Evolutionary conservation across 2,888 invertebrate species (phyloP).

Genomic region (Morinoia aosen): DNA sequence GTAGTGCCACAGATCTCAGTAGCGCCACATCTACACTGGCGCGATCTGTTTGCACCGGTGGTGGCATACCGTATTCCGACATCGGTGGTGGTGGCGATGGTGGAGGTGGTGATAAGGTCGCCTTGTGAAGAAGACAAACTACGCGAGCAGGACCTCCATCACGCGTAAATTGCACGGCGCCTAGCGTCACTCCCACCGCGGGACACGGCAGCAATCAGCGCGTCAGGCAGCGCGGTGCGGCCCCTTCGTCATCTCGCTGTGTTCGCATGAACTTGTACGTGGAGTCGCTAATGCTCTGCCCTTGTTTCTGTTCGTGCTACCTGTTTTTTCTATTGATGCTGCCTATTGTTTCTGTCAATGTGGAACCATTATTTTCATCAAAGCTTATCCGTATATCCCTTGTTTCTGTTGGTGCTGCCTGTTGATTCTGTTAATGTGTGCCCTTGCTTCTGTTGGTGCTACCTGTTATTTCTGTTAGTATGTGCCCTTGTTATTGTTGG

Average conservation of each 20-base stretch:
- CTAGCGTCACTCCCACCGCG: background rate
- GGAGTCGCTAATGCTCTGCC: no score
- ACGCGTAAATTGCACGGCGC: background rate
- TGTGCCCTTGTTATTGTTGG: no score
- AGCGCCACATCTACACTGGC: background rate
- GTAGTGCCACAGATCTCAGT: no score
- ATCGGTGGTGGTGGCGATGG: background rate
- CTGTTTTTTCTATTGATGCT: no score
- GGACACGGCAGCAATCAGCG: background rate
- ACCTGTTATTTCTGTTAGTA: no score
- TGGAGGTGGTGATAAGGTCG: background rate
- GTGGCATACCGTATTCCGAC: slow-evolving; percentile 12
- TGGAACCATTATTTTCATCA: no score
- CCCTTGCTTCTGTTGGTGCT: no score
- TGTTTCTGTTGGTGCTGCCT: no score
- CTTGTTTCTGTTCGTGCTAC: no score
- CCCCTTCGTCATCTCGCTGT: background rate
- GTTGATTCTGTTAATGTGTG: no score
- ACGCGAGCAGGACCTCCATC: background rate
- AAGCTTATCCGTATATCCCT: no score
- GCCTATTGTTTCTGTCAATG: no score
- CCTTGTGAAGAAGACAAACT: slow-evolving; percentile 27
- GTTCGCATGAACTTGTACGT: background rate
- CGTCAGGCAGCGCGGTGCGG: background rate
- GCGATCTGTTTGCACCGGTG: background rate